phyloP scores from a whole-genome alignment of 2,797 vertebrate genomes.

The Gymnothorax javanicus region DNA sequence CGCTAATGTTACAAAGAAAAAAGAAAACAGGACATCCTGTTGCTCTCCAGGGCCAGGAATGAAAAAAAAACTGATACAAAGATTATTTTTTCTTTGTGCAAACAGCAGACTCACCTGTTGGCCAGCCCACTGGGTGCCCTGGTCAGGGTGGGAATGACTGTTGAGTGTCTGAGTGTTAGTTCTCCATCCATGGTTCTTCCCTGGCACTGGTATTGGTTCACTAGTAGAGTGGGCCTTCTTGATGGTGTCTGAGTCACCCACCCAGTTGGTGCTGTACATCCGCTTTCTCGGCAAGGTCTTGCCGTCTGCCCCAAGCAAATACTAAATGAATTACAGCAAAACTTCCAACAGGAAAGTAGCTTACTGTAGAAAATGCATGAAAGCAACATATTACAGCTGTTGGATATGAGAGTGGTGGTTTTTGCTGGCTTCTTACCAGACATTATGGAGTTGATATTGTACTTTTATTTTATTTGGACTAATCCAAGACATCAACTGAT shows the following conservation, averaged over 20 bases:
- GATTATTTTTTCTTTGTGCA: too few relatives aligned
- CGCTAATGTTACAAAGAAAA: too few relatives aligned
- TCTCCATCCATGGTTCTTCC: constrained; percentile 84
- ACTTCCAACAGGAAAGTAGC: background rate
- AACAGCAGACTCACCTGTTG: constrained; percentile 71
- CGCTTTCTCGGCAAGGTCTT: constrained; percentile 71
- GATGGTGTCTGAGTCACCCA: constrained; percentile 70
- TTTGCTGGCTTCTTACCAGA: background rate
- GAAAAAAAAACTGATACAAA: too few relatives aligned
- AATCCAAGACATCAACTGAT: background rate
- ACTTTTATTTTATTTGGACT: background rate
- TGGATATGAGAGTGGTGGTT: background rate
- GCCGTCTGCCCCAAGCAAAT: constrained; percentile 58
- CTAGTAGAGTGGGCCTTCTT: constrained; percentile 79
- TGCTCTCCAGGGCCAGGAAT: too few relatives aligned
- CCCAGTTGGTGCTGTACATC: constrained; percentile 90
- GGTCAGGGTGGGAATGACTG: constrained; percentile 72
- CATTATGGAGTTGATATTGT: background rate
- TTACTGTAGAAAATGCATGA: background rate
- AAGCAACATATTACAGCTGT: background rate
- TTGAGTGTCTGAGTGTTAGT: constrained; percentile 83
- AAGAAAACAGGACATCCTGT: too few relatives aligned
- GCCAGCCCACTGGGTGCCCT: constrained; percentile 70
- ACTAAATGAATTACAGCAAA: background rate
- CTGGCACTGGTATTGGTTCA: constrained; percentile 72